These are phyloP conservation scores for Unio delphinus DNA, from an alignment of 2,888 invertebrate genomes.

Conservation along the genomic window DNA sequence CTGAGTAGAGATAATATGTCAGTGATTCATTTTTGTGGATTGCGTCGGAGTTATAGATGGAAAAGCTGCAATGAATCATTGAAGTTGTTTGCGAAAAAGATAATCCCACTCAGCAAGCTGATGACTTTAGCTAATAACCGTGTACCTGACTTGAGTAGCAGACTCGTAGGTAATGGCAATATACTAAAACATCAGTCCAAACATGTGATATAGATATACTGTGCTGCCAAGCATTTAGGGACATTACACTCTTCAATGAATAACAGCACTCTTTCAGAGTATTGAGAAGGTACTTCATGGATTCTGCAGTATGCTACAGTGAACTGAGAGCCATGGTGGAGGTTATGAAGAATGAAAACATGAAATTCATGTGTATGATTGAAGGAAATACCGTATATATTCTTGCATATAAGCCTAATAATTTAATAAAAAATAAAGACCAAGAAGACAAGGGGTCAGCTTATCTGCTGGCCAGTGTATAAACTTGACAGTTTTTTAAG, in stretches of 20 bases:
- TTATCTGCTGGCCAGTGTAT: too few species aligned
- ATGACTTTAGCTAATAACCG: conserved; percentile 21
- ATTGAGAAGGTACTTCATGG: conserved; percentile 2
- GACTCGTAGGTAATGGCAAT: conserved; percentile 10
- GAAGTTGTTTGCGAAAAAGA: conserved; percentile 4
- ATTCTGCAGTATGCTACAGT: conserved; percentile 13
- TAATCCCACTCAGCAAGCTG: conserved; percentile 7
- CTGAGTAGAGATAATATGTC: conserved; percentile 9
- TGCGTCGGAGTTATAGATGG: conserved; percentile 12
- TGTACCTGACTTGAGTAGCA: conserved; percentile 7
- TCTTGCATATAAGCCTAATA: too few species aligned
- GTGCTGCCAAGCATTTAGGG: conserved; percentile 19
- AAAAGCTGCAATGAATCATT: conserved; percentile 11
- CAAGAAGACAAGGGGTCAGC: too few species aligned
- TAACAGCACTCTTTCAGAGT: conserved; percentile 10
- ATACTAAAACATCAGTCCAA: conserved; percentile 4
- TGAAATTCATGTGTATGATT: conserved; percentile 3
- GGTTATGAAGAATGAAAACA: conserved; percentile 4
- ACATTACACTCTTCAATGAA: conserved; percentile 8
- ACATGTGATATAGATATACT: conserved; percentile 18
- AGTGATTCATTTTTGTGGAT: conserved; percentile 16
- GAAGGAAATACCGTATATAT: conserved; percentile 4
- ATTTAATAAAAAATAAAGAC: too few species aligned
- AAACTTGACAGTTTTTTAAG: too few species aligned
- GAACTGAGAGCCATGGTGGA: conserved; percentile 11